Evolutionary conservation across 2,113 vertebrate genomes (phyloP).

Genomic region (Xyliphius kryptos): DNA sequence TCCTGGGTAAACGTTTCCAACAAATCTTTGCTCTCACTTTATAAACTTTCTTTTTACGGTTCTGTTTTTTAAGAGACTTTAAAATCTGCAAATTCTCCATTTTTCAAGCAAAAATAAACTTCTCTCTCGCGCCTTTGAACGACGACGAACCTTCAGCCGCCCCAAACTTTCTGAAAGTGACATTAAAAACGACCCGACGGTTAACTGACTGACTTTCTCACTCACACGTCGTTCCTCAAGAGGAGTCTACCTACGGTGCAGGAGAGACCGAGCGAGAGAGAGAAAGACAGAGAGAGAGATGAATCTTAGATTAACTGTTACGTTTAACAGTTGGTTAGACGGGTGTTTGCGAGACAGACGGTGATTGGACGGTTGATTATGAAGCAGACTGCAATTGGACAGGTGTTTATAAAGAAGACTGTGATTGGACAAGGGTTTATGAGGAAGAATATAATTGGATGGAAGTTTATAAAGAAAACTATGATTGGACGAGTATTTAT

Average conservation of each 20-base stretch:
- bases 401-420: no score
- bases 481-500: no score
- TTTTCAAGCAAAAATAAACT: neutral
- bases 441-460: no score
- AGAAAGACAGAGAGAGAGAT: constrained; percentile 2
- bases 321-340: no score
- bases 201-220: neutral
- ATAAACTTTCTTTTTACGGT: neutral
- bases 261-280: neutral
- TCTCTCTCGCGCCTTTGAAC: neutral
- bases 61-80: neutral
- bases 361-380: no score
- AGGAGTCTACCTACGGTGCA: neutral
- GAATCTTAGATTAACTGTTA: neutral
- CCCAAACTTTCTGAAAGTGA: neutral
- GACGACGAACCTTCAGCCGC: no score
- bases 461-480: no score
- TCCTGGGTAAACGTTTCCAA: constrained; percentile 2
- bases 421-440: no score
- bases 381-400: no score
- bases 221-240: neutral
- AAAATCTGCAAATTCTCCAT: neutral
- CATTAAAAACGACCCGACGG: neutral
- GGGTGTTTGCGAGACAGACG: no score
- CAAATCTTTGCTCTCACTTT: neutral